Evolutionary conservation across 2,113 vertebrate genomes (phyloP), one percentile per base, ranked within the genome.

Genomic region (Kryptolebias marmoratus): DNA sequence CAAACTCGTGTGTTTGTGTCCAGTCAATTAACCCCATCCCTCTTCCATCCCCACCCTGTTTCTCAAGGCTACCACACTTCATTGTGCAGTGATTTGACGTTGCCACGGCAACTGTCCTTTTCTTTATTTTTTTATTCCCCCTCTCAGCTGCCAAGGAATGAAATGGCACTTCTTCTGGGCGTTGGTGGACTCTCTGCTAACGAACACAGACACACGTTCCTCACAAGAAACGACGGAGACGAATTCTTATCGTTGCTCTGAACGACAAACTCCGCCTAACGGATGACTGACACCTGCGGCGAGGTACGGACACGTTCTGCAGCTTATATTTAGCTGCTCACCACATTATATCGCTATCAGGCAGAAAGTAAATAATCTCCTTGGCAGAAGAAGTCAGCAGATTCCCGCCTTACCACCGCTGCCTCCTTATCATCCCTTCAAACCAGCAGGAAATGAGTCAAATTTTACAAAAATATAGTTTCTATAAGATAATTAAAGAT

Each of bases 101-200:
- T 90, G 53, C 88, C 83, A 89, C 90, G 57, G 90, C 78, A 91
- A 92, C 89, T 85, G 75, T 65, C 87, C 63, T 54, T 66, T 44
- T 55, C 57, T 36, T 42, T 32, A 28, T 56, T 64, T 81, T 74
- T 71, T 76, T 75, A 71, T 70, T 31, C 18, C 74, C 71, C 36
- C 18, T 61, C 80, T 67, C 55, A 27, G 49, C 1, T 47, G 71
- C 63, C 54, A 15, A 61, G 61, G 70, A 83, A 85, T 71, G 28
- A 91, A 90, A 91, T 89, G 87, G 76, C 83, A 87, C 64, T 85
- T 83, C 39, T 68, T 68, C 71, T 84, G 73, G 68, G 58, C 16
- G 32, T 63, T 3, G 70, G 22, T 2, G 72, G 79, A 80, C 59
- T 27, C 45, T 80, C 57, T 71, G 50, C 9, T 64, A 68, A 75